A percentile compares a stretch with the other conserved stretches of the same genome.
These are phyloP conservation scores for Aplodontia rufa DNA, from an alignment of 2,113 vertebrate species.

Conservation along the genomic window DNA sequence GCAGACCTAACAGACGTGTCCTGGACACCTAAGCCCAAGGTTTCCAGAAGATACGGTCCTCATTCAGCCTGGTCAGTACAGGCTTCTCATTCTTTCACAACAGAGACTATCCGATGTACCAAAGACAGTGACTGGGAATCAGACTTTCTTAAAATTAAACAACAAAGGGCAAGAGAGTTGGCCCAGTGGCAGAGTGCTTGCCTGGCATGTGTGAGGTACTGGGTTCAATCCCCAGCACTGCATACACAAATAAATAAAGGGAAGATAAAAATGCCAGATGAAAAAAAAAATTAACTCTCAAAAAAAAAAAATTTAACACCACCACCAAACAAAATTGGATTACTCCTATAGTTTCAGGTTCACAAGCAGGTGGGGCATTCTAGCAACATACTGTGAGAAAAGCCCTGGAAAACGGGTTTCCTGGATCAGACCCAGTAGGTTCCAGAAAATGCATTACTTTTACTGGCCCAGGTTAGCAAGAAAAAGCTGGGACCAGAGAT, in stretches of 20 bases:
- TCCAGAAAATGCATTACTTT: not conserved
- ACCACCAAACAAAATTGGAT: not conserved
- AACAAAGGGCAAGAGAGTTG: too few relatives aligned
- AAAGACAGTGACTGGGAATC: not conserved
- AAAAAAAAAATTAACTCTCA: too few relatives aligned
- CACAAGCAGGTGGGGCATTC: not conserved
- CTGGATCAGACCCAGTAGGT: constrained; percentile 55
- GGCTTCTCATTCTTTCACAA: not conserved
- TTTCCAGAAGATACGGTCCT: constrained; percentile 19
- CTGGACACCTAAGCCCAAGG: not conserved
- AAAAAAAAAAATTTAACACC: too few relatives aligned
- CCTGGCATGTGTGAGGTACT: too few relatives aligned
- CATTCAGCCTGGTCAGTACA: not conserved
- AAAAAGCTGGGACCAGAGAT: constrained; percentile 53
- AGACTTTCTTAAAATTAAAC: constrained; percentile 35
- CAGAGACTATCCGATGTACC: not conserved
- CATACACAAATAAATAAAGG: too few relatives aligned
- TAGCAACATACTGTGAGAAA: not conserved
- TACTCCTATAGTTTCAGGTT: constrained; percentile 12
- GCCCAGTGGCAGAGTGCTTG: too few relatives aligned
- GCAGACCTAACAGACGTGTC: not conserved
- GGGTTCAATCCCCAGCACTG: too few relatives aligned
- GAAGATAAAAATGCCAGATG: too few relatives aligned
- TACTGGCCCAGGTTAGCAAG: constrained; percentile 18
- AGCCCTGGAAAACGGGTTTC: not conserved